Evolutionary conservation across 1,140 invertebrate genomes (phyloP).

Genomic region (Amyelois transitella): DNA sequence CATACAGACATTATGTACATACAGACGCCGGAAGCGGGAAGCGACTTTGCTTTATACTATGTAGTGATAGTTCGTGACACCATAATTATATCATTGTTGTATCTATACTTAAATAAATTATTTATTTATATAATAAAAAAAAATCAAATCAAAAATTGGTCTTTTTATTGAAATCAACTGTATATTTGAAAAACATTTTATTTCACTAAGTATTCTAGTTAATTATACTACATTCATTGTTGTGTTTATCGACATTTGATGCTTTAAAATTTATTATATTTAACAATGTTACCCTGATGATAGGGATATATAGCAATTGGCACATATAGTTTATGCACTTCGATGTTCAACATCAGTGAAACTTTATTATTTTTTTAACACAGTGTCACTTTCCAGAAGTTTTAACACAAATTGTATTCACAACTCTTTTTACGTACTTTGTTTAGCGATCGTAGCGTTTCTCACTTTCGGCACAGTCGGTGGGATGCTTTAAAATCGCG

Average conservation of each 20-base stretch:
- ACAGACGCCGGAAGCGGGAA: too few relatives aligned
- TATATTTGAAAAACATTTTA: slow-evolving; percentile 34
- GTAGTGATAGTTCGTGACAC: too few relatives aligned
- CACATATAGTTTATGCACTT: slow-evolving; percentile 27
- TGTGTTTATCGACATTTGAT: not conserved
- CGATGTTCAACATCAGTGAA: slow-evolving; percentile 22
- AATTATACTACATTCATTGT: slow-evolving; percentile 16
- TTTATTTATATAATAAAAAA: slow-evolving; percentile 12
- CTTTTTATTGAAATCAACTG: slow-evolving; percentile 49
- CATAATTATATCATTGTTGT: too few relatives aligned
- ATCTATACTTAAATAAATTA: too few relatives aligned
- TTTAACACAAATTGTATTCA: not conserved
- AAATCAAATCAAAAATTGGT: slow-evolving; percentile 23
- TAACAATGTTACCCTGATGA: slow-evolving; percentile 41
- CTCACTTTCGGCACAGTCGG: not conserved
- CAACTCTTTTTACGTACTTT: not conserved
- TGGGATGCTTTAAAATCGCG: not conserved
- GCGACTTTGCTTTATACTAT: too few relatives aligned
- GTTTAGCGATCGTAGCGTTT: not conserved
- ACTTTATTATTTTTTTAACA: too few relatives aligned
- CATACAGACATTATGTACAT: too few relatives aligned
- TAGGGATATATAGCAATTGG: slow-evolving; percentile 51
- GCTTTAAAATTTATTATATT: not conserved
- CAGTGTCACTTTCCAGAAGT: not conserved
- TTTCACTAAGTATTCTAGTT: slow-evolving; percentile 29